Base-by-base conservation (phyloP, 2,113 vertebrate genomes). In the Gopherus flavomarginatus region DNA sequence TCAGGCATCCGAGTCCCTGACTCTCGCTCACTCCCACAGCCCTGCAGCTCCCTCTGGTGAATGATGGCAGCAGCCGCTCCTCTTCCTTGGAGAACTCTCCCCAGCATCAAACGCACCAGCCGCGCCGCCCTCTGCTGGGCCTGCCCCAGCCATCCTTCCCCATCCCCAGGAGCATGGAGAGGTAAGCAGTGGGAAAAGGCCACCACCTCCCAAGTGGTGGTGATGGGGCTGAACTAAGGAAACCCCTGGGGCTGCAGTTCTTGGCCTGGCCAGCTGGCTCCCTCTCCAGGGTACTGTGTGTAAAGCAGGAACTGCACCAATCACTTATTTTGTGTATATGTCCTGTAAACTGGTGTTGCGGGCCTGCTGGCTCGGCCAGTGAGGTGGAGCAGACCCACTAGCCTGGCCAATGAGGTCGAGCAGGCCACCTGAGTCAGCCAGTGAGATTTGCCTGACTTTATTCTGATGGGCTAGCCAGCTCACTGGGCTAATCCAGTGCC, bases 21-120 rank as follows among this genome's bases (percentile, higher is more conserved):
- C 59, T 29, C 56, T 56, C 77, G 31, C 21, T 85, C 47, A 5
- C 27, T 88, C 86, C 89, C 78, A 44, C 95, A 99, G 99, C 99
- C 69, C 98, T 99, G 89, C 99, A 99, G 97, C 98, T 99, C 95
- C 99, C 99, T 26, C 97, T 99, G 94, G 99, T 98, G 95, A 99
- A 99, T 1, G 99, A 99, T 88, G 99, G 98, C 91, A 99, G 99
- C 93, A 99, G 98, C 95, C 98, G 99, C 57, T 99, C 99, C 1
- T 98, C 99, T 1, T 99, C 99, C 12, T 99, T 99, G 4, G 99
- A 99, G 96, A 99, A 98, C 95, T 99, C 99, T 4, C 98, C 99
- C 6, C 99, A 99, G 96, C 99, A 99, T 93, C 99, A 99, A 87
- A 97, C 98, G 0, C 98, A 98, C 82, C 98, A 99, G 3, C 98